Base-by-base conservation (phyloP, 2,888 invertebrate species). In the Amaurobius ferox region DNA sequence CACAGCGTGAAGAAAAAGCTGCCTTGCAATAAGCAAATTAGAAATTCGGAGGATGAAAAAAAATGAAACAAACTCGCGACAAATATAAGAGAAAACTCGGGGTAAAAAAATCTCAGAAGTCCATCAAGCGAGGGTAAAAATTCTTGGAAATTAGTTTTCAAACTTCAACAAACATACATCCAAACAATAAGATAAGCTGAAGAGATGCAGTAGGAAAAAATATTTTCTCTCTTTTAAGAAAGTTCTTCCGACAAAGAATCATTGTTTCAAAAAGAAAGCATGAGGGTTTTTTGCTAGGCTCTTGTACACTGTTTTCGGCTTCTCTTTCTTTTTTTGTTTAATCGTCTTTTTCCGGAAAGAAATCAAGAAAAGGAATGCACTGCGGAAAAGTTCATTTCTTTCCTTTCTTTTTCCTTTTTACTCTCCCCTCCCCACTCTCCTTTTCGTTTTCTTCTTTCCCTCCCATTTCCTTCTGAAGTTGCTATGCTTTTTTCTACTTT, bases 321-420 rank as follows among this genome's bases (percentile, higher is more conserved):
- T 67, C 72, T n/a, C n/a, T 85, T 78, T 67, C 66, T 85, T 86
- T 79, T 79, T 79, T 79, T 86, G 73, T 79, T 86, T 86, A 86
- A 86, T 86, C 78, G 78, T 79, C 79, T 79, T 86, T 86, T 86
- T 86, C 86, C 86, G 86, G 86, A 86, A 79, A 79, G 86, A 74
- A 86, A 78, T 86, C 78, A 78, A 86, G 86, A 86, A 86, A 86
- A 78, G 79, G 79, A 86, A 86, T 79, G 79, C 79, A 68, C 79
- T 79, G 86, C 86, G 78, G 86, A 86, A 86, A 86, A 86, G 86
- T 86, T 86, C 79, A 74, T 86, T 86, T 80, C 73, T 86, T 86
- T 86, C 68, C 55, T 70, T 74, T 73, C 70, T 85, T 77, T 62
- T 35, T 61, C 30, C 55, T 62, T 61, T 62, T 74, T 40, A 48